A percentile compares a stretch with the other conserved stretches of the same genome.
Evolutionary conservation across 2,797 vertebrate species (phyloP).

Genomic region (Thamnophis elegans): DNA sequence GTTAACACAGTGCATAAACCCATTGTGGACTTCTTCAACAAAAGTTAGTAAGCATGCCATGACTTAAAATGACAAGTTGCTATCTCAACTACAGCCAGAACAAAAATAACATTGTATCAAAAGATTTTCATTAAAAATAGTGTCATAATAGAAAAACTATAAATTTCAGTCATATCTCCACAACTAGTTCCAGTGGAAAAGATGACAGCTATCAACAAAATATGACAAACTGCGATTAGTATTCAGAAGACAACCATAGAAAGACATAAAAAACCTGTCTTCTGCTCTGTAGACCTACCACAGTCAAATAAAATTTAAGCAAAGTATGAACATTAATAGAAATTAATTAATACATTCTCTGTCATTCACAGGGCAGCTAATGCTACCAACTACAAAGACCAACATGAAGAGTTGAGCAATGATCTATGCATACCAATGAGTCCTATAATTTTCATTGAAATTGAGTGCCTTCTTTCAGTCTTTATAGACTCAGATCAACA

Average conservation of each 20-base stretch:
- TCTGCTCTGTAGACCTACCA: not conserved
- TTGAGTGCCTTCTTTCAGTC: not conserved
- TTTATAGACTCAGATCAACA: slow-evolving; percentile 7
- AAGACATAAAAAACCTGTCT: not conserved
- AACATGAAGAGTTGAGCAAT: not conserved
- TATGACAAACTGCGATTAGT: not conserved
- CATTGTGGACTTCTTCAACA: not conserved
- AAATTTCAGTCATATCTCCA: not conserved
- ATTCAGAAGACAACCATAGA: not conserved
- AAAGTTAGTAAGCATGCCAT: not conserved
- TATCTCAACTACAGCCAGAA: not conserved
- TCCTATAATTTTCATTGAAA: slow-evolving; percentile 10
- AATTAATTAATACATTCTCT: not conserved
- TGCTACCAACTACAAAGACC: not conserved
- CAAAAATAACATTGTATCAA: not conserved
- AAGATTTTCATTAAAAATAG: not conserved
- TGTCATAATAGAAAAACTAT: not conserved
- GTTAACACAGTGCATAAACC: not conserved
- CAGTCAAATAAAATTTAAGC: not conserved
- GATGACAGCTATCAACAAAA: not conserved
- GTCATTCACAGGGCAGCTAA: not conserved
- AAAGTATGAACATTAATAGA: not conserved
- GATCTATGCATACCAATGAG: not conserved
- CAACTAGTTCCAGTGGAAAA: not conserved
- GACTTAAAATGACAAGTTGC: not conserved